A percentile compares a stretch with the other conserved stretches of the same genome.
Conservation (phyloP, 2,797 vertebrate genomes). For the Sitta carolinensis region DNA sequence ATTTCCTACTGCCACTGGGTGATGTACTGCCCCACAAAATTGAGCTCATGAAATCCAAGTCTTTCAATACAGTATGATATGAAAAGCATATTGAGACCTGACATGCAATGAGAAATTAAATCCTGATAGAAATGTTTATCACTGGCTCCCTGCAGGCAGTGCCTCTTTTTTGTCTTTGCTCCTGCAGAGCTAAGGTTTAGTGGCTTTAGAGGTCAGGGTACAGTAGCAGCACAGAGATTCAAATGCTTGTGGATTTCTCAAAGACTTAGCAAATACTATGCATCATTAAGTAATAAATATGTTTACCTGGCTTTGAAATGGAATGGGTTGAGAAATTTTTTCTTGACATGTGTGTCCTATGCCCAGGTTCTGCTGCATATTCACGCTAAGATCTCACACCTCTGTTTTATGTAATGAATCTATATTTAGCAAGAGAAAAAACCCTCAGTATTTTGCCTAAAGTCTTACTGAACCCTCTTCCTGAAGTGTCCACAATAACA, state of each 20-base stretch:
- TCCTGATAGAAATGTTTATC: constrained; percentile 23
- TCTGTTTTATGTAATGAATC: neutral
- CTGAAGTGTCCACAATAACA: neutral
- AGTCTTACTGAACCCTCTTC: neutral
- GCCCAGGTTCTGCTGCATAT: neutral
- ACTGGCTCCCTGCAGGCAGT: neutral
- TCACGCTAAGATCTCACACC: neutral
- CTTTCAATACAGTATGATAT: neutral
- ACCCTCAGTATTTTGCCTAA: neutral
- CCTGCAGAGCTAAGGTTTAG: neutral
- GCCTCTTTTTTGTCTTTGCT: neutral
- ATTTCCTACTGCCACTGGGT: neutral
- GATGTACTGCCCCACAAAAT: neutral
- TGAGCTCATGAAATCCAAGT: neutral
- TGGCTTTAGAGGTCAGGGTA: constrained; percentile 35
- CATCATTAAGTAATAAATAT: neutral
- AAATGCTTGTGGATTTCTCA: neutral
- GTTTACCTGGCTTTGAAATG: neutral
- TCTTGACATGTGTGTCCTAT: neutral
- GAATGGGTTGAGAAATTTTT: neutral
- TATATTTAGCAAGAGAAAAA: neutral
- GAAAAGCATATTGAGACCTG: constrained; percentile 10
- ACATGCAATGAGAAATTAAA: constrained; percentile 40
- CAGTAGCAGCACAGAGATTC: neutral
- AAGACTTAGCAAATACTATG: neutral